A percentile compares a stretch with the other conserved stretches of the same genome.
phyloP scores from a whole-genome alignment of 2,888 invertebrate species.

The Heteromurus nitidus region DNA sequence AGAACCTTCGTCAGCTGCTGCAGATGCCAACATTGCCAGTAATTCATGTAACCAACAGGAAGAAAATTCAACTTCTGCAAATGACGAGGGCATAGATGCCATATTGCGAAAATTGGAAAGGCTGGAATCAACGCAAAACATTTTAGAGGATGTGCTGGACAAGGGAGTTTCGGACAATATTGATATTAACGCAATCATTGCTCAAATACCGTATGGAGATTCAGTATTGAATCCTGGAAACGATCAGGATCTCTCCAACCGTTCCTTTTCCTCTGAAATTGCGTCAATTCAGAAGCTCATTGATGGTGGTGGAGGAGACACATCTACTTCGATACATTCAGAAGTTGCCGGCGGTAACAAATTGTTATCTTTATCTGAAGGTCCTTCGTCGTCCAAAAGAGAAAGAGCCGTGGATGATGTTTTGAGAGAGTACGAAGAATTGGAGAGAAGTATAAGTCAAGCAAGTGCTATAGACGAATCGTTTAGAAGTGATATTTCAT shows the following conservation, averaged over 20 bases:
- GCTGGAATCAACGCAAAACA: constrained; percentile 56
- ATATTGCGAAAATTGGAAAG: constrained; percentile 47
- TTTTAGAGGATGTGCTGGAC: constrained; percentile 49
- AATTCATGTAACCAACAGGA: background rate
- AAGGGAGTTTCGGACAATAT: background rate
- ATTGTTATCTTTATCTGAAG: constrained; percentile 19
- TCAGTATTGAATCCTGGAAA: background rate
- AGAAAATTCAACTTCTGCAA: background rate
- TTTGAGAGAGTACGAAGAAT: constrained; percentile 62
- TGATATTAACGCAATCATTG: constrained; percentile 18
- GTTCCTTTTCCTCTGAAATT: constrained; percentile 53
- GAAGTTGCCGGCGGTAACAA: constrained; percentile 49
- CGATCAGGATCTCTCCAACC: constrained; percentile 24
- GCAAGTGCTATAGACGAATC: constrained; percentile 49
- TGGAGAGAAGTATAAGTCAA: constrained; percentile 54
- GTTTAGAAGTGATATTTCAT: constrained; percentile 39
- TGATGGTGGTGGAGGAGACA: constrained; percentile 24
- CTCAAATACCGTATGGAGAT: constrained; percentile 28
- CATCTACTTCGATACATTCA: constrained; percentile 20
- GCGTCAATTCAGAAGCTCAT: constrained; percentile 59
- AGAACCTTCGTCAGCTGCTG: background rate
- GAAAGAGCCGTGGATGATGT: constrained; percentile 61
- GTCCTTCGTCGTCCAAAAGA: background rate
- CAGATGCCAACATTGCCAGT: background rate
- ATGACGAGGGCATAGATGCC: constrained; percentile 7